Evolutionary conservation across 2,113 vertebrate genomes (phyloP).

Genomic region (Cyprinus carpio): DNA sequence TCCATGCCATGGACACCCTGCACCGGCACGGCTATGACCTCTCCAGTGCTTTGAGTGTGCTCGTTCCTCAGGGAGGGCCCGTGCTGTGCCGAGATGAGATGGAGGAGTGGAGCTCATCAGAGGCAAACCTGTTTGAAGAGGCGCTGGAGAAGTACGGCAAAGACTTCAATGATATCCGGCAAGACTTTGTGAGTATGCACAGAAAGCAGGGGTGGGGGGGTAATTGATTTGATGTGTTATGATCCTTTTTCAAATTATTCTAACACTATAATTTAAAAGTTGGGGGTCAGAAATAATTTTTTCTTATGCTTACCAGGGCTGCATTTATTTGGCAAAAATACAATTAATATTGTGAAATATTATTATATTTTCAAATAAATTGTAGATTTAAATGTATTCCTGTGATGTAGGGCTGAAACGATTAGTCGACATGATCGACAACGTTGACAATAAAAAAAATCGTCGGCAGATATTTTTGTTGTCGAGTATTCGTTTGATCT

Average conservation of each 20-base stretch:
- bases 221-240: not conserved
- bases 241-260: not conserved
- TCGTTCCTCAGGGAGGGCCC: slow-evolving; percentile 93
- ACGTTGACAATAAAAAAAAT: too few relatives aligned
- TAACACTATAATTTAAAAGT: not conserved
- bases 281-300: not conserved
- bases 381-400: too few relatives aligned
- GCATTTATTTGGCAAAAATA: not conserved
- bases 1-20: slow-evolving; percentile 96
- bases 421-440: too few relatives aligned
- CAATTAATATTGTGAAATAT: not conserved
- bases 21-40: slow-evolving; percentile 91
- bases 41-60: slow-evolving; percentile 90
- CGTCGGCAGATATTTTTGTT: too few relatives aligned
- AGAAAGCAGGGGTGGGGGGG: not conserved
- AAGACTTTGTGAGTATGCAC: slow-evolving; percentile 91
- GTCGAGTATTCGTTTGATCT: too few relatives aligned
- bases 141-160: slow-evolving; percentile 97
- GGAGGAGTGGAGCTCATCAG: slow-evolving; percentile 98
- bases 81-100: slow-evolving; percentile 96
- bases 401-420: too few relatives aligned
- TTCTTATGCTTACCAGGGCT: not conserved
- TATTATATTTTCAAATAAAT: not conserved
- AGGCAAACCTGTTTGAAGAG: slow-evolving; percentile 96
- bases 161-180: slow-evolving; percentile 98